A percentile compares a stretch with the other conserved stretches of the same genome.
Conservation (phyloP, 2,888 invertebrate genomes). For the Limnephilus auricula region DNA sequence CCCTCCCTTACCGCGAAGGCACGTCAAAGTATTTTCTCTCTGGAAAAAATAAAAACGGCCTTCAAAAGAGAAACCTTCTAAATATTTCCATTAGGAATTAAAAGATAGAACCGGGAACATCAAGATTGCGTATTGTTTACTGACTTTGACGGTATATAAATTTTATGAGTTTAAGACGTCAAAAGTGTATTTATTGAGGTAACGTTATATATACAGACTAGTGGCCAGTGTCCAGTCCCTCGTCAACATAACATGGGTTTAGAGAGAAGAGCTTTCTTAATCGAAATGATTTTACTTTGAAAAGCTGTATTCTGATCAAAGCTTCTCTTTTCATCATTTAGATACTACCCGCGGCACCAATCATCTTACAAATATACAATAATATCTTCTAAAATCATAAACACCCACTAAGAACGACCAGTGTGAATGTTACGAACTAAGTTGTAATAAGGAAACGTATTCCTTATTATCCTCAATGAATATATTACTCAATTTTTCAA, state of each 20-base stretch:
- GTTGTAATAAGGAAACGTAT: background rate
- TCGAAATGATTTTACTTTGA: background rate
- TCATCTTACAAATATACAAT: background rate
- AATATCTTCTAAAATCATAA: background rate
- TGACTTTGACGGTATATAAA: background rate
- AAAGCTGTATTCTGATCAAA: background rate
- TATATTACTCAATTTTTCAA: too few relatives aligned
- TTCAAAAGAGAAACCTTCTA: constrained; percentile 21
- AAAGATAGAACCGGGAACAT: background rate
- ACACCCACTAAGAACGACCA: background rate
- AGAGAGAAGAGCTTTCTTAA: background rate
- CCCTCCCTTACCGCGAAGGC: background rate
- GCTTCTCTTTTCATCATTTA: background rate
- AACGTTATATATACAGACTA: background rate
- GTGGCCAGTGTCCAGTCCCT: background rate
- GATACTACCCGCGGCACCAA: background rate
- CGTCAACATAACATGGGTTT: constrained; percentile 12
- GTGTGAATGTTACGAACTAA: background rate
- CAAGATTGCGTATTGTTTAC: background rate
- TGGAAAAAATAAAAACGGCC: background rate
- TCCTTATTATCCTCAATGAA: background rate
- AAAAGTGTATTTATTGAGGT: background rate
- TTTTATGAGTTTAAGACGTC: background rate
- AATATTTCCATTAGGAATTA: constrained; percentile 41
- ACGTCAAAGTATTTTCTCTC: constrained; percentile 8